Percentiles rank a stretch among this genome's conserved stretches.
These are phyloP conservation scores for Ectropis crepuscularia DNA, from an alignment of 2,888 invertebrate genomes.

Conservation along the genomic window DNA sequence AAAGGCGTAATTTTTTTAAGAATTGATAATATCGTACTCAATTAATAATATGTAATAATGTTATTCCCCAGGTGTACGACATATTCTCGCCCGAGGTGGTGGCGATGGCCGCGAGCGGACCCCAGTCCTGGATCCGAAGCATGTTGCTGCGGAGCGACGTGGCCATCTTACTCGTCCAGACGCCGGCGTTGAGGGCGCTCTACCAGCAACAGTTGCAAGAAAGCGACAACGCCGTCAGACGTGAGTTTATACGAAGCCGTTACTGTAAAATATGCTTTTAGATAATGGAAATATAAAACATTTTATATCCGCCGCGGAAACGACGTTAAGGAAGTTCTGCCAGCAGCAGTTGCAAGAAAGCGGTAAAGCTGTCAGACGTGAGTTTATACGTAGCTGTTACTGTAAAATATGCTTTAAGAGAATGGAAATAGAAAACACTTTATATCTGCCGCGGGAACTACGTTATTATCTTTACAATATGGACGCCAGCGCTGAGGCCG, in stretches of 20 bases:
- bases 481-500: neutral
- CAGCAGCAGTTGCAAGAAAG: neutral
- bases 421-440: too few relatives aligned
- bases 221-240: constrained; percentile 7
- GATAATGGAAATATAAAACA: too few relatives aligned
- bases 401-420: too few relatives aligned
- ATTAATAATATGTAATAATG: neutral
- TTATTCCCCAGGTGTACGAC: constrained; percentile 61
- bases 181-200: constrained; percentile 58
- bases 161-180: constrained; percentile 66
- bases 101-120: constrained; percentile 48
- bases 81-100: constrained; percentile 49
- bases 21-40: too few relatives aligned
- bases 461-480: too few relatives aligned
- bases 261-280: too few relatives aligned
- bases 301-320: too few relatives aligned
- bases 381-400: neutral
- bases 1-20: too few relatives aligned
- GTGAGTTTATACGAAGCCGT: constrained; percentile 25
- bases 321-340: neutral
- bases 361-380: neutral
- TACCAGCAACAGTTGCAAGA: constrained; percentile 25
- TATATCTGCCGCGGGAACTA: too few relatives aligned
- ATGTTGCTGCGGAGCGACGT: constrained; percentile 41
- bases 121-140: constrained; percentile 56